phyloP scores from a whole-genome alignment of 2,888 invertebrate species.

The Drosophila acutilabella region DNA sequence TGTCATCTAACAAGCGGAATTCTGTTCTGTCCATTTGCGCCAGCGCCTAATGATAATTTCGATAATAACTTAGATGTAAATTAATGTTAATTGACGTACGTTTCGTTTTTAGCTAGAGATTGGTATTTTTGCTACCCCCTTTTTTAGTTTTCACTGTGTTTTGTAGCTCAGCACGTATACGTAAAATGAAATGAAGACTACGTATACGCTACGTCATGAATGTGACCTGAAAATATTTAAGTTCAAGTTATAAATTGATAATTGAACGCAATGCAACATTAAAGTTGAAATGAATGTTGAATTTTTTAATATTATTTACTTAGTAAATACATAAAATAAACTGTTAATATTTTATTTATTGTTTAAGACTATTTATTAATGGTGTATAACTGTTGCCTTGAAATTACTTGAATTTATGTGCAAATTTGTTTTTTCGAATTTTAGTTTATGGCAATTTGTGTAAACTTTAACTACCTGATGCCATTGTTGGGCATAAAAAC shows the following conservation, averaged over 20 bases:
- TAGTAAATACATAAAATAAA: not conserved
- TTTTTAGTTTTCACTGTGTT: not conserved
- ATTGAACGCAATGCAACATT: too few species aligned
- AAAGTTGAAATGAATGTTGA: conserved; percentile 7
- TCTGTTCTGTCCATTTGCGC: conserved; percentile 26
- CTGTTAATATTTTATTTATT: too few species aligned
- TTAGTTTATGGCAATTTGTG: not conserved
- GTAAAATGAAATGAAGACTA: conserved; percentile 50
- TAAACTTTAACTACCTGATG: conserved; percentile 15
- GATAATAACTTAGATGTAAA: conserved; percentile 73
- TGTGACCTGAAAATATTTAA: conserved; percentile 33
- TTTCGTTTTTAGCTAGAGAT: conserved; percentile 19
- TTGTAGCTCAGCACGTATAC: conserved; percentile 8
- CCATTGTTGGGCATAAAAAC: conserved; percentile 32
- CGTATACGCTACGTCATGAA: conserved; percentile 61
- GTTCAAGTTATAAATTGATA: conserved; percentile 46
- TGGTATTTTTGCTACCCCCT: not conserved
- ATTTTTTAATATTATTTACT: not conserved
- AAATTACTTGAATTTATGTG: not conserved
- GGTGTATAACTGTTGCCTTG: not conserved
- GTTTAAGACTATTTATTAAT: not conserved
- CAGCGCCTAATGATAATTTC: conserved; percentile 60
- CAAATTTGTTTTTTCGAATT: not conserved
- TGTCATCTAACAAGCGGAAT: conserved; percentile 47
- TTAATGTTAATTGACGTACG: conserved; percentile 71